Conservation (phyloP, 1,140 invertebrate genomes). For the Penaeus chinensis region DNA sequence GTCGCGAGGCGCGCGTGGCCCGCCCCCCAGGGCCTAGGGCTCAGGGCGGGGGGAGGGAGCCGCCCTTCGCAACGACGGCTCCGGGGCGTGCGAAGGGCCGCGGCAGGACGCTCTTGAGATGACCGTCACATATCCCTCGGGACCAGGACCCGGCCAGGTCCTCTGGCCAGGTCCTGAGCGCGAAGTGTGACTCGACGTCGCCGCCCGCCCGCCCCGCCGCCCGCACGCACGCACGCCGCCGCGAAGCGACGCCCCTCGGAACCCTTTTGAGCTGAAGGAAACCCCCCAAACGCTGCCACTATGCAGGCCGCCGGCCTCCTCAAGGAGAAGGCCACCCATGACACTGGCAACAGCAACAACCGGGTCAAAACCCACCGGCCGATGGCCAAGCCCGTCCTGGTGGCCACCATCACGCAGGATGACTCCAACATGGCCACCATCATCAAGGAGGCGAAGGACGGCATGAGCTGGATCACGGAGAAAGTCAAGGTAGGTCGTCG, state of each 20-base stretch:
- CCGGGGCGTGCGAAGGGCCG: neutral
- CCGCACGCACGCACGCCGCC: neutral
- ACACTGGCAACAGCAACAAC: neutral
- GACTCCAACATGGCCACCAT: slow-evolving; percentile 58
- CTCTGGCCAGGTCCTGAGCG: neutral
- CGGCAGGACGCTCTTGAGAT: neutral
- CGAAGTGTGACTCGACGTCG: neutral
- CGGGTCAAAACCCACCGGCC: slow-evolving; percentile 50
- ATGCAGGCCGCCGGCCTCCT: slow-evolving; percentile 63
- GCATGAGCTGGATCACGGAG: slow-evolving; percentile 57
- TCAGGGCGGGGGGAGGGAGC: too few relatives aligned
- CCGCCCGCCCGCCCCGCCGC: neutral
- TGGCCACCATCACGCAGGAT: slow-evolving; percentile 63
- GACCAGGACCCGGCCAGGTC: slow-evolving; percentile 37
- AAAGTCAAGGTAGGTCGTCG: slow-evolving; percentile 51
- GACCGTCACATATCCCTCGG: neutral
- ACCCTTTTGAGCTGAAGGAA: neutral
- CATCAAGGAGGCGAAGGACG: slow-evolving; percentile 49
- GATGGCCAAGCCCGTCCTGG: slow-evolving; percentile 62
- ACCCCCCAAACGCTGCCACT: neutral
- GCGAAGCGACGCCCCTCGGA: neutral
- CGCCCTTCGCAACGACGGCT: neutral
- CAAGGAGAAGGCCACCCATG: slow-evolving; percentile 47
- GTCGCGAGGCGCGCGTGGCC: too few relatives aligned
- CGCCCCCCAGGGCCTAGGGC: too few relatives aligned